A percentile compares a stretch with the other conserved stretches of the same genome.
Evolutionary conservation across 2,888 invertebrate genomes (phyloP).

Genomic region (Polyommatus icarus): DNA sequence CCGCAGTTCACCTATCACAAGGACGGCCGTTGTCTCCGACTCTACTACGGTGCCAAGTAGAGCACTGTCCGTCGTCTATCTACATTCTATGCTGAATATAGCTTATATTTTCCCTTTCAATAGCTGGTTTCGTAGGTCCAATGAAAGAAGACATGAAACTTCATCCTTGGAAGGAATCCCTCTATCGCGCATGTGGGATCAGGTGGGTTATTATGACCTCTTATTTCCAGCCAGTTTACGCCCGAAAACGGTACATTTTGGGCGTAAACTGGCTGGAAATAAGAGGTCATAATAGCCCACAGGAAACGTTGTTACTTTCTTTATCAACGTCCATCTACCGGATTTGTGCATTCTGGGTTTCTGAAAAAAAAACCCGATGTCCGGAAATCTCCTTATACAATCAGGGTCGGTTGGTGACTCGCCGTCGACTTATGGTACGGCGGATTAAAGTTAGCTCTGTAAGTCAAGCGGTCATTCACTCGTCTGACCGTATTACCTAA

Average conservation of each 20-base stretch:
- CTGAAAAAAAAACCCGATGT: constrained; percentile 20
- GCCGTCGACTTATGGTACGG: constrained; percentile 6
- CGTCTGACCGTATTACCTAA: not conserved
- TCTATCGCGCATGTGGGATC: not conserved
- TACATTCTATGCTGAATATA: not conserved
- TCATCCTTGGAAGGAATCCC: not conserved
- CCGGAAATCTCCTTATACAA: constrained; percentile 22
- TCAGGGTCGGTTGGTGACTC: not conserved
- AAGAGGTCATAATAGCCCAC: no score
- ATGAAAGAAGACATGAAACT: not conserved
- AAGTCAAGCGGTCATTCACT: constrained; percentile 27
- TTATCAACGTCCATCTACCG: not conserved
- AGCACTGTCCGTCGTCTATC: constrained; percentile 21
- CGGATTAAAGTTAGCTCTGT: constrained; percentile 6
- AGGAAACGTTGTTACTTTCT: constrained; percentile 11
- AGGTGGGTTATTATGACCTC: no score
- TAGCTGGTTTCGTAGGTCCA: not conserved
- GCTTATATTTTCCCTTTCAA: not conserved
- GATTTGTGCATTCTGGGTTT: not conserved
- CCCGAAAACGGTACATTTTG: no score
- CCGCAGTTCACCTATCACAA: constrained; percentile 47
- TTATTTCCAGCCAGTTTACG: no score
- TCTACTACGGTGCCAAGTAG: constrained; percentile 37
- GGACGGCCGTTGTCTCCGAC: constrained; percentile 48
- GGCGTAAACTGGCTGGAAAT: no score